Evolutionary conservation across 2,797 vertebrate genomes (phyloP), one percentile per base, ranked within the genome.

Genomic region (Eremophila alpestris): DNA sequence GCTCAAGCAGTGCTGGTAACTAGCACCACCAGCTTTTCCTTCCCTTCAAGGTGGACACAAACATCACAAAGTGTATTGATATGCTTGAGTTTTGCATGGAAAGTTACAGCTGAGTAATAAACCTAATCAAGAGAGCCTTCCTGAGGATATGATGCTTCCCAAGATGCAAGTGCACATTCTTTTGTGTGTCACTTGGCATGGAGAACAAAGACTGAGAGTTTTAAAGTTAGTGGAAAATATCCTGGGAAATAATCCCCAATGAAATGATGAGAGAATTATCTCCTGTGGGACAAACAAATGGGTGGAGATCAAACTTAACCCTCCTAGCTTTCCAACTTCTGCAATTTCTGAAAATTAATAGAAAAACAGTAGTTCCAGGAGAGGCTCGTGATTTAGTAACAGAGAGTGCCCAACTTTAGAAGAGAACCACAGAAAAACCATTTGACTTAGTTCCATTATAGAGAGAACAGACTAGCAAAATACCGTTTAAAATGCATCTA

Each of bases 161-260:
- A 40, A 94, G 54, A 81, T 68, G 20, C 16, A 70, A 91, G 29
- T 23, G 41, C 26, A 43, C 10, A 40, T 19, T 52, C 74, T 82
- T 52, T 26, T n/a, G 32, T 21, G 70, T 71, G 38, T 34, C n/a
- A 40, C 32, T 86, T 87, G 78, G 59, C 73, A 90, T 23, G 2
- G 27, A 89, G 45, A 94, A 86, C 36, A 89, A 86, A 63, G 54
- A 40, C 38, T 75, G 48, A 65, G 22, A 65, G 19, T 51, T 87
- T 85, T 70, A 19, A 80, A 96, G 62, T 74, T 83, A 94, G 62
- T 65, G 48, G 87, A 80, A 94, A 92, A 88, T 87, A 94, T 80
- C 79, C 73, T 88, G 60, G 38, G 74, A 95, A 95, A 79, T 19
- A 81, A 93, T 58, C 20, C 36, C 26, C 20, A 83, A 1, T 63